A percentile compares a stretch with the other conserved stretches of the same genome.
phyloP scores from a whole-genome alignment of 2,888 invertebrate species.

The Euclidia mi region DNA sequence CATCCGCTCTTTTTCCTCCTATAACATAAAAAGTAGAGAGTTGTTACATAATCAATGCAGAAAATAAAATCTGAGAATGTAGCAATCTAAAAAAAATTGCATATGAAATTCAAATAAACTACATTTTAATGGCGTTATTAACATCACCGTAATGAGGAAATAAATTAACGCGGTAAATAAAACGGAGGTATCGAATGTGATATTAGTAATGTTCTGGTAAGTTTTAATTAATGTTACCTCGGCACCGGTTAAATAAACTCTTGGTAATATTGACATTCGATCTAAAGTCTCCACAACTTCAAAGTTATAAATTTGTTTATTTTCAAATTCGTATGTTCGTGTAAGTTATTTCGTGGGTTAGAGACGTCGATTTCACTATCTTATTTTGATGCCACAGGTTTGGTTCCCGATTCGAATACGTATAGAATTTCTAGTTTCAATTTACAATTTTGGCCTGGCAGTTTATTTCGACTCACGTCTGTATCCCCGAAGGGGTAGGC shows the following conservation, averaged over 20 bases:
- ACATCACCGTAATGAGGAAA: constrained; percentile 48
- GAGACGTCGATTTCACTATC: too few relatives aligned
- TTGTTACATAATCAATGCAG: too few relatives aligned
- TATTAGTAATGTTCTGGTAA: constrained; percentile 66
- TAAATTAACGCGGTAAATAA: constrained; percentile 57
- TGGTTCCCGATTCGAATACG: too few relatives aligned
- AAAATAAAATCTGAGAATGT: too few relatives aligned
- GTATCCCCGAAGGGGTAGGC: too few relatives aligned
- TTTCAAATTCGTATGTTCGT: constrained; percentile 11
- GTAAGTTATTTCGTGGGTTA: too few relatives aligned
- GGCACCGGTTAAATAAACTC: constrained; percentile 40
- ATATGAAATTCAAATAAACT: not conserved
- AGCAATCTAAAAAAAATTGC: not conserved
- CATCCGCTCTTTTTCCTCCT: too few relatives aligned
- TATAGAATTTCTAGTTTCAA: too few relatives aligned
- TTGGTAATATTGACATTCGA: constrained; percentile 48
- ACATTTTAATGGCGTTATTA: constrained; percentile 42
- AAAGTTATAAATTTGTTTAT: constrained; percentile 25
- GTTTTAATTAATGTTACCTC: constrained; percentile 76
- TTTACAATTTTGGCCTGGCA: too few relatives aligned
- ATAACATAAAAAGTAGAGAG: too few relatives aligned
- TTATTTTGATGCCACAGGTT: too few relatives aligned
- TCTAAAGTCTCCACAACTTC: constrained; percentile 23
- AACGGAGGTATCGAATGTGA: constrained; percentile 64
- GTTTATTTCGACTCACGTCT: too few relatives aligned